These are phyloP conservation scores for Neotoma lepida DNA, from an alignment of 2,113 vertebrate species.

Conservation along the genomic window DNA sequence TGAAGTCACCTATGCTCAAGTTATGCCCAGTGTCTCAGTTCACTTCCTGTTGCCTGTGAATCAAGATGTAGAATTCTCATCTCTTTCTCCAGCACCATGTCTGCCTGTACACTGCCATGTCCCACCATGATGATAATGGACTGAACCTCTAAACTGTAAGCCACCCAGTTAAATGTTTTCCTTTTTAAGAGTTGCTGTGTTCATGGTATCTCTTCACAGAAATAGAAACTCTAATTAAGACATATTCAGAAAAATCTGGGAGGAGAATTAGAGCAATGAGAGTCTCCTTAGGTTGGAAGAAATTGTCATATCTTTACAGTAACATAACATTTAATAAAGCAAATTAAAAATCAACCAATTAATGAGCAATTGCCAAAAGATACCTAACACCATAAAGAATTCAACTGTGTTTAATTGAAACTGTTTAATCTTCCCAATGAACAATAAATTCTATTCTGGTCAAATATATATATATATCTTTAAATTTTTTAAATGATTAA, in stretches of 20 bases:
- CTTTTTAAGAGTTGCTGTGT: neutral
- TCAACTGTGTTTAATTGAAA: neutral
- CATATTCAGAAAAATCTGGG: neutral
- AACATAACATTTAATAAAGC: neutral
- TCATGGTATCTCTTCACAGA: neutral
- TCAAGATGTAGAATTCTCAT: neutral
- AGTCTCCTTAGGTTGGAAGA: neutral
- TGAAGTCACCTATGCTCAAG: neutral
- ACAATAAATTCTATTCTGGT: neutral
- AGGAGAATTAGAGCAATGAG: neutral
- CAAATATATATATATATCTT: neutral
- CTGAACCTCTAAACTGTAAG: neutral
- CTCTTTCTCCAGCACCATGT: neutral
- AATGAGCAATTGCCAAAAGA: neutral
- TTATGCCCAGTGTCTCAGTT: neutral
- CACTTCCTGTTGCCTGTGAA: neutral
- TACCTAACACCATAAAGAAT: neutral
- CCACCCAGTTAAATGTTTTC: neutral
- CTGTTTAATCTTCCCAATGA: neutral
- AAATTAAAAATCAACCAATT: neutral
- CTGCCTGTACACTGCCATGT: neutral
- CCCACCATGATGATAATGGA: neutral
- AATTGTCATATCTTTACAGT: neutral
- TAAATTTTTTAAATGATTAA: neutral
- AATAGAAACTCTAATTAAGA: neutral